phyloP scores from a whole-genome alignment of 2,888 invertebrate species.

The Trachelus stipa region DNA sequence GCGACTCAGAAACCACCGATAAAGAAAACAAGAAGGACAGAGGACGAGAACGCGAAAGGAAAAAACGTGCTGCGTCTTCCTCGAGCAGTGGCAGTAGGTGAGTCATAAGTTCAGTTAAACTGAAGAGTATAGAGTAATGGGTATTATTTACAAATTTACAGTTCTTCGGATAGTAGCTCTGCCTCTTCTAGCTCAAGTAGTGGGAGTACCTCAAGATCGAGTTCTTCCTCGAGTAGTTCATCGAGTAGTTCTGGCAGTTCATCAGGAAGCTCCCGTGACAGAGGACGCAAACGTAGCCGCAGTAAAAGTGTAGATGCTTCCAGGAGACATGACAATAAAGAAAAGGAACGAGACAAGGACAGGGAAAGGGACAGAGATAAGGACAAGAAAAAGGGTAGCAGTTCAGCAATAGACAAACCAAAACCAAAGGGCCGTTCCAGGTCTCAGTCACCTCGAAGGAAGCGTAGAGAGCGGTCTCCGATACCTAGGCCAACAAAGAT shows the following conservation, averaged over 20 bases:
- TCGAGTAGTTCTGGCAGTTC: slow-evolving; percentile 80
- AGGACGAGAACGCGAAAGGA: slow-evolving; percentile 72
- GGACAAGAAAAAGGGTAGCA: slow-evolving; percentile 62
- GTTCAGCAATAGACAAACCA: slow-evolving; percentile 59
- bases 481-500: slow-evolving; percentile 93
- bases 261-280: slow-evolving; percentile 72
- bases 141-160: slow-evolving; percentile 41
- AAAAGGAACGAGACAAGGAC: slow-evolving; percentile 66
- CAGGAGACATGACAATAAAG: slow-evolving; percentile 65
- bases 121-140: not conserved
- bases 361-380: slow-evolving; percentile 65
- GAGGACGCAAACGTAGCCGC: slow-evolving; percentile 71
- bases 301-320: slow-evolving; percentile 62
- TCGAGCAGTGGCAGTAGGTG: slow-evolving; percentile 86
- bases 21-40: slow-evolving; percentile 80
- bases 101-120: slow-evolving; percentile 46
- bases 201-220: slow-evolving; percentile 72
- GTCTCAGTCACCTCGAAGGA: slow-evolving; percentile 76
- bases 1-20: slow-evolving; percentile 75
- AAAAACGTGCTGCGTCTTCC: slow-evolving; percentile 80
- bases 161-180: slow-evolving; percentile 86
- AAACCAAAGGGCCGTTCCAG: slow-evolving; percentile 66
- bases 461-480: slow-evolving; percentile 85
- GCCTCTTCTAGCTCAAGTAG: slow-evolving; percentile 68
- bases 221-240: slow-evolving; percentile 81